Base-by-base conservation (phyloP, 2,888 invertebrate species). In the Anagyrus pseudococci region DNA sequence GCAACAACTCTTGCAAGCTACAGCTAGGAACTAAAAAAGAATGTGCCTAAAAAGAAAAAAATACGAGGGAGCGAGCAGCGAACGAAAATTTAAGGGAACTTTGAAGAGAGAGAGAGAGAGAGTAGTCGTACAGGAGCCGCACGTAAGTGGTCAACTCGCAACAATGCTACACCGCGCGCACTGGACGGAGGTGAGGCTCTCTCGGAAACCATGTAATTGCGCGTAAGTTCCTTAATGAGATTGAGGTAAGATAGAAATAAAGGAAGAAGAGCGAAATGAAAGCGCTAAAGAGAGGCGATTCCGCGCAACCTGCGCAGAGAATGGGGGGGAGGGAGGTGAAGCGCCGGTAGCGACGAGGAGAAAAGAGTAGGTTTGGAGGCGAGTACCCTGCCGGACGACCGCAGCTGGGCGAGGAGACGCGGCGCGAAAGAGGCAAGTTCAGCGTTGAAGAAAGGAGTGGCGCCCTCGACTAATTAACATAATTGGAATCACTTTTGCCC, bases 401-500 rank as follows among this genome's bases (percentile, higher is more conserved):
- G 29, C 29, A 29, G 29, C 29, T 29, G 29, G 49, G 60, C 15
- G 62, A 25, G 52, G 58, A 67, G 58, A 65, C 65, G 59, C n/a
- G 65, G 63, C 63, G 68, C 66, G 70, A 75, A 72, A 71, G 72
- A 73, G 71, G 69, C 68, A 75, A 75, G 69, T 74, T 74, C 68
- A 67, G 70, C 72, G 70, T 61, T 68, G 67, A 68, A 63, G 67
- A 61, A 64, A 63, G 56, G 66, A 62, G 62, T 58, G 64, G 62
- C 56, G 63, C 61, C 66, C 61, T 62, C 69, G 70, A 70, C 72
- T 72, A 75, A 76, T 77, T 72, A 74, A 71, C 74, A 74, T 76
- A 76, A 76, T 75, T 75, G 72, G 71, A 74, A 73, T 75, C 73
- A 71, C 71, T 75, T 72, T 72, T 69, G 68, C 69, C 68, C 69